A percentile compares a stretch with the other conserved stretches of the same genome.
phyloP scores from a whole-genome alignment of 1,140 invertebrate genomes.

The Mizuhopecten yessoensis region DNA sequence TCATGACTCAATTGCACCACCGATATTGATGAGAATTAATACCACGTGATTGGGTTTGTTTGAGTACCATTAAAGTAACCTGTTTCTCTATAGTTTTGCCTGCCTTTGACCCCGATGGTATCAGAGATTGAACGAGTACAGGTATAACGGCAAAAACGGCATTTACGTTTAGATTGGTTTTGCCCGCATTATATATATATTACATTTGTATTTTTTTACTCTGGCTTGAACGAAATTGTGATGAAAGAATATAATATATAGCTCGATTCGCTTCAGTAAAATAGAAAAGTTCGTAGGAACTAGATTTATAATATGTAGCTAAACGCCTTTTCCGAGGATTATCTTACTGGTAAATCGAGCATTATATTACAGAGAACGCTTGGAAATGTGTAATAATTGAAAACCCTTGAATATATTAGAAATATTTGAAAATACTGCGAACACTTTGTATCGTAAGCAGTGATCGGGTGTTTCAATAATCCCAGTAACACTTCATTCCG shows the following conservation, averaged over 20 bases:
- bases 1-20: not conserved
- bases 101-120: conserved; percentile 3
- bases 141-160: not conserved
- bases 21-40: conserved; percentile 2
- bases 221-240: not conserved
- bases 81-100: conserved; percentile 34
- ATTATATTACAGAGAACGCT: not conserved
- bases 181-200: conserved; percentile 7
- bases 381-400: not conserved
- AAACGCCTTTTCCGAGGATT: too few relatives aligned
- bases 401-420: too few relatives aligned
- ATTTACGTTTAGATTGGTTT: not conserved
- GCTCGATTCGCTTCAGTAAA: not conserved
- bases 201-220: not conserved
- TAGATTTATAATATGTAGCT: too few relatives aligned
- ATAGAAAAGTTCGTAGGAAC: not conserved
- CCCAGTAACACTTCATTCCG: too few relatives aligned
- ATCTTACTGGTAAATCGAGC: not conserved
- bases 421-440: too few relatives aligned
- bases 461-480: too few relatives aligned
- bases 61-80: not conserved
- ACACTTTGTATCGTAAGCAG: too few relatives aligned
- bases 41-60: conserved; percentile 17
- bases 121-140: conserved; percentile 18
- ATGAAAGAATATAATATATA: not conserved